Conservation (phyloP, 23 tunicate species). For the Ascidia mentula region DNA sequence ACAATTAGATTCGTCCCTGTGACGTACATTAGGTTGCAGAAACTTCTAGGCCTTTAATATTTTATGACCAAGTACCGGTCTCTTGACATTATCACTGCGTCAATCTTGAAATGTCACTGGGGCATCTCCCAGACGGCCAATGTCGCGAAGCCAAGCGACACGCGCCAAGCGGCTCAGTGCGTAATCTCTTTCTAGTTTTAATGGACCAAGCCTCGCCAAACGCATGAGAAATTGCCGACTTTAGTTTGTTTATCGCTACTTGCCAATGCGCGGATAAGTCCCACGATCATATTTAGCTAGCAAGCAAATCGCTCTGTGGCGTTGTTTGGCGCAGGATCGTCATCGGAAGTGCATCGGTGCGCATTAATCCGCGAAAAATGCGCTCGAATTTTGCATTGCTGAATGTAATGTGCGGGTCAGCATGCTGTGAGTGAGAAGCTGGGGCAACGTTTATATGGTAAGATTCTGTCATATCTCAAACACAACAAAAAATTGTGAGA, state of each 20-base stretch:
- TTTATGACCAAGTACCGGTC: neutral
- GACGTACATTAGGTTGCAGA: neutral
- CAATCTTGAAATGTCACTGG: neutral
- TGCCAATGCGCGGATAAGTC: neutral
- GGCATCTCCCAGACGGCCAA: slow-evolving; percentile 1
- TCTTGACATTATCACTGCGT: neutral
- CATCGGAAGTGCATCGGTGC: too few relatives aligned
- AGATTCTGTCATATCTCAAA: too few relatives aligned
- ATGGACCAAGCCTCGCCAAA: neutral
- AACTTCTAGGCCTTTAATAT: neutral
- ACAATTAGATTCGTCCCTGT: neutral
- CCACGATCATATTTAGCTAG: neutral
- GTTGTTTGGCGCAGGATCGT: neutral
- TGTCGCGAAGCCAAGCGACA: neutral
- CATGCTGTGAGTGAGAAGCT: too few relatives aligned
- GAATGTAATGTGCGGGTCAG: too few relatives aligned
- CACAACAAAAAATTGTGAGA: too few relatives aligned
- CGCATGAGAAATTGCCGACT: neutral
- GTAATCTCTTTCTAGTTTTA: neutral
- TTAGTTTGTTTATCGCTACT: neutral
- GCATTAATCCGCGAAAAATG: too few relatives aligned
- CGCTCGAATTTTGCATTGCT: too few relatives aligned
- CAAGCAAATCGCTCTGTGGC: slow-evolving; percentile 2
- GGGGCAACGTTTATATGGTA: too few relatives aligned
- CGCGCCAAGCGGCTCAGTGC: slow-evolving; percentile 1